Conservation (phyloP, 2,888 invertebrate genomes). For the Charanyca ferruginea region DNA sequence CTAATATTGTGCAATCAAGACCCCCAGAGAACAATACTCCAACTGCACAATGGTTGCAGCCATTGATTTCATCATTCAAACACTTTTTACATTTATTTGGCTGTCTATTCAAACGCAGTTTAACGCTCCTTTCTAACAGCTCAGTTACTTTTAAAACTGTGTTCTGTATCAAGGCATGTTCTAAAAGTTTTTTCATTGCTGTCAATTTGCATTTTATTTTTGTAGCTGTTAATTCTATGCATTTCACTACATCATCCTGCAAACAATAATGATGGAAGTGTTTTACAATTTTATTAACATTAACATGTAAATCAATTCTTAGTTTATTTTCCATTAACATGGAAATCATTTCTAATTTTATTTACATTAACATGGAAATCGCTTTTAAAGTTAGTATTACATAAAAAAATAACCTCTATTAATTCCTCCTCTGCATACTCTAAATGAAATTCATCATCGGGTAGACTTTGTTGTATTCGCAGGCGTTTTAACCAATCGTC, state of each 20-base stretch:
- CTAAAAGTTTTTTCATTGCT: conserved; percentile 83
- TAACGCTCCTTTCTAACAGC: conserved; percentile 91
- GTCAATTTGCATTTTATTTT: conserved; percentile 71
- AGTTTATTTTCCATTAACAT: no score
- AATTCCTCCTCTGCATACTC: conserved; percentile 66
- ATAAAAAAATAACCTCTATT: conserved; percentile 67
- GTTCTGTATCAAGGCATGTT: conserved; percentile 76
- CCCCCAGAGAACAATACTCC: conserved; percentile 98
- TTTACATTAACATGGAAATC: no score
- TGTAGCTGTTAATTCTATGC: conserved; percentile 72
- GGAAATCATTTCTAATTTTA: not conserved
- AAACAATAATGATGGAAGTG: conserved; percentile 53
- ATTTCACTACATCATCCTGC: conserved; percentile 76
- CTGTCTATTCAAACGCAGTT: conserved; percentile 91
- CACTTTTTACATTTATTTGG: conserved; percentile 92
- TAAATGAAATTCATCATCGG: conserved; percentile 80
- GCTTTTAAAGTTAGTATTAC: no score
- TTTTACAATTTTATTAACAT: not conserved
- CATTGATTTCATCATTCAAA: conserved; percentile 69
- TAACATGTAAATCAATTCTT: no score
- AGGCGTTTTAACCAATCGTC: conserved; percentile 77
- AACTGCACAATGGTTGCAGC: conserved; percentile 92
- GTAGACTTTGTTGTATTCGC: conserved; percentile 75
- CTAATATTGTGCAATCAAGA: conserved; percentile 98
- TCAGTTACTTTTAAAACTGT: conserved; percentile 86